Evolutionary conservation across 2,888 invertebrate species (phyloP), one percentile per base, ranked within the genome.

Genomic region (Copidosoma aretas): DNA sequence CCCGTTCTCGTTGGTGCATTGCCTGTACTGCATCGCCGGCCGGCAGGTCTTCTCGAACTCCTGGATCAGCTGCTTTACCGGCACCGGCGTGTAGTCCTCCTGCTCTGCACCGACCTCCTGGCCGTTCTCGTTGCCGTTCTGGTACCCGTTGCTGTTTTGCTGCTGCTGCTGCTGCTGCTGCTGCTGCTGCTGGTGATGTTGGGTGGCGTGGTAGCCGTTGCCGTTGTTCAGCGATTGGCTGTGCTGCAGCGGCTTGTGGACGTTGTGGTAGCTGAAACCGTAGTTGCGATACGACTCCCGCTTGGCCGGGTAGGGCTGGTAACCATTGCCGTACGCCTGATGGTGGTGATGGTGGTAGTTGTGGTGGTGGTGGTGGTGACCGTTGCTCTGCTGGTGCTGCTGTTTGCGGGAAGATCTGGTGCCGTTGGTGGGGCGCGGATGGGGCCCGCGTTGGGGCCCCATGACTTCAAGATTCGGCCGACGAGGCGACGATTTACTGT

Each of bases 31-130:
- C 78, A 88, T 82, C 8, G 84, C 78, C 1, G 88, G 88, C 79
- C 86, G 82, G n/a, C 86, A 85, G n/a, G 87, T 88, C 75, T 89
- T 86, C 76, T 90, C 90, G 75, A 89, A 90, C 73, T 86, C 87
- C 71, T 86, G 85, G 60, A 90, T 90, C 43, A 90, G 78, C 59
- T 84, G 84, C 68, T 84, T 85, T 1, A 86, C 84, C 12, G 84
- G 84, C 5, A 84, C 78, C 43, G 84, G 83, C 0, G 83, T 83
- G 64, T 83, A 82, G 10, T 82, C 82, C 61, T 62, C 78, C 21
- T 79, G 78, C 10, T 61, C 70, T 3, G 74, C 72, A 1, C 72
- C 71, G 12, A 67, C 41, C 10, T 67, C 66, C 8, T 68, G 10
- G 10, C 57, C 54, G 46, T 61, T 49, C 19, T 39, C 58, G 41